phyloP scores from a whole-genome alignment of 2,888 invertebrate species.

The Hololepta plana region DNA sequence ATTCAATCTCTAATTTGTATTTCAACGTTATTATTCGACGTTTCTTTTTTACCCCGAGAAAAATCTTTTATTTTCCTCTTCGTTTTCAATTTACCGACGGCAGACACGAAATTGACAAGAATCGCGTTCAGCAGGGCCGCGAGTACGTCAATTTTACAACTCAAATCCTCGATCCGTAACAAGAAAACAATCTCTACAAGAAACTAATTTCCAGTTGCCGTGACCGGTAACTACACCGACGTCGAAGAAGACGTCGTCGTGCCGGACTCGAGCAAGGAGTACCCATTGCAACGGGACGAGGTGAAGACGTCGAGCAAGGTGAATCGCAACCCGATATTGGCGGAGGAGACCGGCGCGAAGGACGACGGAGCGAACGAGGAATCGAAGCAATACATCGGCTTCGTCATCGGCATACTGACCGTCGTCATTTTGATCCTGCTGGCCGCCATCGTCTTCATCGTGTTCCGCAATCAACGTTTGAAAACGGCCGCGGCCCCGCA shows the following conservation, averaged over 20 bases:
- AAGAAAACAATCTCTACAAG: conserved; percentile 8
- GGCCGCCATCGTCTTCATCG: conserved; percentile 51
- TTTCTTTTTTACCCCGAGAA: no score
- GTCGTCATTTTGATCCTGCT: conserved; percentile 53
- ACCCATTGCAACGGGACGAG: conserved; percentile 49
- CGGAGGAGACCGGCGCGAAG: conserved; percentile 12
- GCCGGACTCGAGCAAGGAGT: conserved; percentile 34
- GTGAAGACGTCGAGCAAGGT: conserved; percentile 40
- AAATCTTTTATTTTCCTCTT: no score
- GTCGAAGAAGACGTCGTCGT: conserved; percentile 32
- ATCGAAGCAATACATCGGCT: conserved; percentile 41
- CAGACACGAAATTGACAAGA: no score
- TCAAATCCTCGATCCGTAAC: conserved; percentile 17
- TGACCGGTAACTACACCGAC: conserved; percentile 42
- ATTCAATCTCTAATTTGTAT: no score
- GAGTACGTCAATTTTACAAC: no score
- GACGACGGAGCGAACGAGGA: conserved; percentile 28
- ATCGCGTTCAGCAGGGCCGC: no score
- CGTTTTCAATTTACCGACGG: no score
- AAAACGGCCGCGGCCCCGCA: conserved; percentile 23
- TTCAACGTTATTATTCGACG: no score
- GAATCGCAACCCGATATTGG: conserved; percentile 26
- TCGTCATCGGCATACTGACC: conserved; percentile 50
- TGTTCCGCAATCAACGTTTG: conserved; percentile 40
- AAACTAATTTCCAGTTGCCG: conserved; percentile 35